Evolutionary conservation across 2,797 vertebrate species (phyloP).

Genomic region (Acropternis orthonyx): DNA sequence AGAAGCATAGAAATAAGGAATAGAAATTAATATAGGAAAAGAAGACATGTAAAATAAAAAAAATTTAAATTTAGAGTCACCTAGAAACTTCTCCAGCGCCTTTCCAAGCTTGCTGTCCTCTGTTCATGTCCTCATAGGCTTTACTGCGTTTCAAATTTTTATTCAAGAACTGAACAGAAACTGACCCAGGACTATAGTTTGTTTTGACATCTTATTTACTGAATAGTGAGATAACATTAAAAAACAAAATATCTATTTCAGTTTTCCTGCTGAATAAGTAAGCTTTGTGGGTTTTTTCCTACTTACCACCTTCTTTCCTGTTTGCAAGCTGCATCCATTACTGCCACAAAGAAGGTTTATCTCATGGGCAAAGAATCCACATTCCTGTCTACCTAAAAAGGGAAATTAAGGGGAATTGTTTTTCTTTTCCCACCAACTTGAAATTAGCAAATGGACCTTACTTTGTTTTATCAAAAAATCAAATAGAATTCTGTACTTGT

Average conservation of each 20-base stretch:
- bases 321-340: not conserved
- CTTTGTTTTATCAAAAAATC: not conserved
- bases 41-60: not conserved
- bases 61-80: not conserved
- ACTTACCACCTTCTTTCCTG: not conserved
- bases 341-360: not conserved
- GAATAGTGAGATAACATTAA: not conserved
- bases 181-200: not conserved
- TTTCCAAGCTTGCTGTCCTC: not conserved
- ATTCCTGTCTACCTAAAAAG: not conserved
- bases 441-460: not conserved
- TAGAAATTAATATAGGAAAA: not conserved
- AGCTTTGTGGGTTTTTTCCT: not conserved
- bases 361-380: not conserved
- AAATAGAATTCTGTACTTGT: not conserved
- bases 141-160: not conserved
- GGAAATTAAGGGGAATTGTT: not conserved
- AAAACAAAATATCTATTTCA: not conserved
- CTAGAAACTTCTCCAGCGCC: not conserved
- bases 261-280: constrained; percentile 4
- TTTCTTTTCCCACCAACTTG: not conserved
- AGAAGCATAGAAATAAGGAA: not conserved
- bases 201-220: constrained; percentile 7
- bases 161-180: not conserved
- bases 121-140: not conserved